Evolutionary conservation across 1,140 invertebrate genomes (phyloP).

Genomic region (Mizuhopecten yessoensis): DNA sequence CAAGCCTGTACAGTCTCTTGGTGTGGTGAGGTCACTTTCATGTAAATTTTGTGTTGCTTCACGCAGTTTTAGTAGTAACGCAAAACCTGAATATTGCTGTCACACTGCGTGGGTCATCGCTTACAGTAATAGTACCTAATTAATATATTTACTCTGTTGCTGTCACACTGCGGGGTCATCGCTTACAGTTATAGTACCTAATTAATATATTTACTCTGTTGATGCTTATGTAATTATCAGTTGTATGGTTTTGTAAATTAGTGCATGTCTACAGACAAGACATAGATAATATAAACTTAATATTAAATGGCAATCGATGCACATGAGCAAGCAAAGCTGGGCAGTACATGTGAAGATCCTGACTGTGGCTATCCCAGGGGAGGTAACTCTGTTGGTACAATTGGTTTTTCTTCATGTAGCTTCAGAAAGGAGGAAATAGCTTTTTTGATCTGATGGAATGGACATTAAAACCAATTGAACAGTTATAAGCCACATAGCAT

Average conservation of each 20-base stretch:
- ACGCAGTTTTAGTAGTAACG: background rate
- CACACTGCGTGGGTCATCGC: background rate
- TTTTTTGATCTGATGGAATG: background rate
- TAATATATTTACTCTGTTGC: background rate
- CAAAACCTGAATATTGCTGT: background rate
- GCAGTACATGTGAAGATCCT: background rate
- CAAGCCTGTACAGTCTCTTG: background rate
- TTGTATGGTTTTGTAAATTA: conserved; percentile 35
- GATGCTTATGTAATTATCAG: background rate
- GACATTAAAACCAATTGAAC: too few species aligned
- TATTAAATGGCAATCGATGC: conserved; percentile 12
- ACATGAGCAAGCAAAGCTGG: conserved; percentile 30
- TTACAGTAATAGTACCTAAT: background rate
- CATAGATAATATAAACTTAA: conserved; percentile 35
- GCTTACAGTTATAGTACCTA: background rate
- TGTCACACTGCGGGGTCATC: background rate
- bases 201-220: background rate
- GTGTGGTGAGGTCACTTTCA: background rate
- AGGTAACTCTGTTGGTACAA: background rate
- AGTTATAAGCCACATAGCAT: too few species aligned
- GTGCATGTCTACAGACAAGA: conserved; percentile 14
- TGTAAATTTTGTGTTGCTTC: background rate
- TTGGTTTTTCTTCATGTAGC: too few species aligned
- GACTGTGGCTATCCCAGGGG: background rate
- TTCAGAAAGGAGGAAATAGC: background rate